Base-by-base conservation (phyloP, 2,797 vertebrate species). In the Delichon dasypus region DNA sequence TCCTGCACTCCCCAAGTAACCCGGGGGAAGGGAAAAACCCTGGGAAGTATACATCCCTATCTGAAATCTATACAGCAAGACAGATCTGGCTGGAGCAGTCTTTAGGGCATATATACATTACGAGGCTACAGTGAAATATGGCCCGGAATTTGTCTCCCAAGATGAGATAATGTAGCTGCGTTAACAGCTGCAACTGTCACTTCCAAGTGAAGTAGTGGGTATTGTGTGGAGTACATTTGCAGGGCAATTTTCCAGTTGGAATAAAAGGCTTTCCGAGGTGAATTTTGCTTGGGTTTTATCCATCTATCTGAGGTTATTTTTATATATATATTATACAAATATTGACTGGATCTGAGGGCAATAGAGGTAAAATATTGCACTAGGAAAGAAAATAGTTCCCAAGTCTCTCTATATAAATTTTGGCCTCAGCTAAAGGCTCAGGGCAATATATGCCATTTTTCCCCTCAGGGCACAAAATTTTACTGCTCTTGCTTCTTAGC, bases 101-200 rank as follows among this genome's bases (percentile, higher is more conserved):
- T 95, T 96, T 92, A 79, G 96, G 88, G 92, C 90, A 94, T 90
- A 93, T 94, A 94, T 96, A 94, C 94, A 94, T 96, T 97, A 91
- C 66, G 45, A 92, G 94, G 84, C 94, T 93, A 85, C 95, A 84
- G 94, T 97, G 97, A 97, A 97, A 97, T 97, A 97, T 79, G 62
- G 97, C 92, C 96, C 73, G 93, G 75, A 97, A 97, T 98, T 98
- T 98, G 97, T 98, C 97, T 97, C 97, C 96, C 85, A 80, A 97
- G 97, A 97, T 97, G 97, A 97, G 97, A 98, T 98, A 98, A 98
- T 96, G 93, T 94, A 85, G 97, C 96, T 11, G 78, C 97, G 90
- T 97, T 97, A 97, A 97, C 97, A 97, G 97, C 97, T 96, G 96
- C 96, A 97, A 92, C 96, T 98, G 97, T 97, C 97, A 97, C 94